A percentile compares a stretch with the other conserved stretches of the same genome.
Evolutionary conservation across 2,888 invertebrate genomes (phyloP).

Genomic region (Coenonympha arcania): DNA sequence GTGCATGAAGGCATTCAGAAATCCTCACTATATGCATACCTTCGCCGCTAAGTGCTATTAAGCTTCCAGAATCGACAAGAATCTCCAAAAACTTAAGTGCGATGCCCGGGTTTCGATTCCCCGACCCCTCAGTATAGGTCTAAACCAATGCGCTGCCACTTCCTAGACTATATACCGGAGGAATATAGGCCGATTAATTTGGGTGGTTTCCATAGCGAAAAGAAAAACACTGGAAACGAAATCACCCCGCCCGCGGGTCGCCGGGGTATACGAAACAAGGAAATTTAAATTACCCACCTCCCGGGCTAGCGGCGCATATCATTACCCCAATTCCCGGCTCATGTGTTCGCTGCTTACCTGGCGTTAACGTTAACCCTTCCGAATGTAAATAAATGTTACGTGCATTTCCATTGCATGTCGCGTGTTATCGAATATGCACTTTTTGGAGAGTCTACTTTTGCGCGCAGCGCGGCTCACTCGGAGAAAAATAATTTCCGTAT

Average conservation of each 20-base stretch:
- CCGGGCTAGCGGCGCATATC: slow-evolving; percentile 31
- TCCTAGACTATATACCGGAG: no score
- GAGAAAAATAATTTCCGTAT: no score
- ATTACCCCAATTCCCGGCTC: slow-evolving; percentile 30
- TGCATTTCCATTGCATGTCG: slow-evolving; percentile 1
- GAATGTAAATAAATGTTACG: slow-evolving; percentile 1
- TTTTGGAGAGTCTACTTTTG: not conserved
- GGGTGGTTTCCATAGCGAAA: no score
- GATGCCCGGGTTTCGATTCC: no score
- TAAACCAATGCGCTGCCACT: no score
- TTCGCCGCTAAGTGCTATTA: no score
- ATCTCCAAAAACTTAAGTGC: no score
- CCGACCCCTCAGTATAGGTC: no score
- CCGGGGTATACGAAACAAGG: slow-evolving; percentile 1
- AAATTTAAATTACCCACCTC: slow-evolving; percentile 6
- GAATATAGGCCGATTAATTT: no score
- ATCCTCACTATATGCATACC: no score
- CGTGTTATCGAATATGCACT: not conserved
- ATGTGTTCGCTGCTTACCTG: not conserved
- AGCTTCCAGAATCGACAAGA: no score
- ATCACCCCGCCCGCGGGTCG: slow-evolving; percentile 2
- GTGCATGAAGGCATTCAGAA: no score
- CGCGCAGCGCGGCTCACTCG: not conserved
- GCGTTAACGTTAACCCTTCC: slow-evolving; percentile 5
- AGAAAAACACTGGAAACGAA: not conserved